Evolutionary conservation across 2,888 invertebrate genomes (phyloP), one percentile per base, ranked within the genome.

Genomic region (Drosophila kokeensis): DNA sequence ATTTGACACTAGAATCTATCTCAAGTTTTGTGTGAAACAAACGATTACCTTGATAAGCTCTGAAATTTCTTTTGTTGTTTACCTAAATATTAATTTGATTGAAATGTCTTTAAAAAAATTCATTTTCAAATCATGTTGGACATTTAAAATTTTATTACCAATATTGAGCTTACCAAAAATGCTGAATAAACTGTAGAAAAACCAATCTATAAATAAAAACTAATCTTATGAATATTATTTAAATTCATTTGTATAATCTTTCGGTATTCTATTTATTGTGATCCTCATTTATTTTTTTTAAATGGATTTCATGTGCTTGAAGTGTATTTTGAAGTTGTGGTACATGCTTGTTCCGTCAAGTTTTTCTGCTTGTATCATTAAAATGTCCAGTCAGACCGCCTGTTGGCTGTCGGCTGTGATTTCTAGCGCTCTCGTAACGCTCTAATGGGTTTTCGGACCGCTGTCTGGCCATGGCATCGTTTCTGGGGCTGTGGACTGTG

Each of bases 351-450:
- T 36, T 59, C 15, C 27, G 38, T 59, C n/a, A 3, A 15, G 13
- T 69, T 79, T 79, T 80, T 66, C 69, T 76, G 70, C 75, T 84
- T 80, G 78, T 81, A 81, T 81, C 86, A 82, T 82, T 84, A 81
- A 89, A 89, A 73, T 75, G 80, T 74, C 81, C 86, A 81, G 72
- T 65, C 73, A 50, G 86, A 85, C 87, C 89, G 58, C 81, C 87
- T 76, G 85, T 80, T 73, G 85, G 65, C 68, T 64, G 80, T 79
- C 69, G 80, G 57, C 87, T 69, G 81, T 76, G 82, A 84, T 87
- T 87, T 84, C 73, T 85, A 73, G 79, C 64, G 73, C 68, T 75
- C 55, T 73, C 62, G 80, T 66, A 83, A 76, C 68, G 69, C 74
- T 77, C 76, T 80, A 79, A 76, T 83, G 84, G 77, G 61, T 75